Base-by-base conservation (phyloP, 53 echinoderm and acorn worm genomes). In the Astropecten irregularis region DNA sequence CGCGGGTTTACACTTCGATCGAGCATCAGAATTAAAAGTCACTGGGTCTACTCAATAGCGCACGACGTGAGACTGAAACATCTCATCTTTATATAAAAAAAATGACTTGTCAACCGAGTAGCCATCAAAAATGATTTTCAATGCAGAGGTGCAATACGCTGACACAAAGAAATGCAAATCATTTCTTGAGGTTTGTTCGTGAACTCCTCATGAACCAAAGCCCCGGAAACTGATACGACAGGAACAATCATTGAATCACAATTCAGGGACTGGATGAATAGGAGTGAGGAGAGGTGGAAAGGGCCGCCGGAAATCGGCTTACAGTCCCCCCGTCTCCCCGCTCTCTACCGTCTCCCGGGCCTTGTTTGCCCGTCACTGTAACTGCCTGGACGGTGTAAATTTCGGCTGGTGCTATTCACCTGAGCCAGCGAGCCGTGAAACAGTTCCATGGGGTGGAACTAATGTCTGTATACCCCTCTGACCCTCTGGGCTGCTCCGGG, bases 261-360 rank as follows among this genome's bases (percentile, higher is more conserved):
- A 29, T 19, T 30, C n/a, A 58, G 13, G 30, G 9, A 31, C 7
- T 58, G 30, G 30, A 58, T 30, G 14, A 15, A 58, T 2, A 35
- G 9, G 20, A 65, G 36, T 14, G 37, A 14, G 18, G 3, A 65
- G 8, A 37, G 38, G 35, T 18, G 38, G 3, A 8, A 76, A 27
- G 16, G 51, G 37, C 56, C 42, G 76, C 76, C 76, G 76, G 76
- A 76, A 76, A 76, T 76, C 76, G 38, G 76, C 57, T 37, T 56
- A 34, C 28, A 29, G 26, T 54, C 37, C 76, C 40, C 69, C 18
- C 4, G 57, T 36, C 56, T 38, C 16, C 40, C 15, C n/a, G 21
- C 3, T 26, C 27, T 20, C 27, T 19, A 40, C 36, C 73, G 55
- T 32, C 21, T 38, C 56, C 9, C n/a, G 4, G 73, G 30, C 15